phyloP scores from a whole-genome alignment of 2,113 vertebrate genomes.

The Suncus etruscus region DNA sequence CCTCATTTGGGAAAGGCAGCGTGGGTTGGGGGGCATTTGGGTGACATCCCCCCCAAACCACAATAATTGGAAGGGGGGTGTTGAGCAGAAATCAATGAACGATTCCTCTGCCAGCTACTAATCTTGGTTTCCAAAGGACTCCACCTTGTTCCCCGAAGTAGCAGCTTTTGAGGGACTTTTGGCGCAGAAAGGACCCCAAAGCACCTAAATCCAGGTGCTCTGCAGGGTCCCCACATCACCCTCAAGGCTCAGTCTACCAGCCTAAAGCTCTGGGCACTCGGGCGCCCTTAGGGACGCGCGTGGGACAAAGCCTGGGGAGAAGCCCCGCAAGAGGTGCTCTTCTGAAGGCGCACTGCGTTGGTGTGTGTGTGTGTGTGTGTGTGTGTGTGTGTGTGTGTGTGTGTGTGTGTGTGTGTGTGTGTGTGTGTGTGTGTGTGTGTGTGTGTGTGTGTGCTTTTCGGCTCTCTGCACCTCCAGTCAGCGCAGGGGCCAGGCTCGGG shows the following conservation, averaged over 20 bases:
- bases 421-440: too few relatives aligned
- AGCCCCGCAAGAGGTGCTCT: constrained; percentile 80
- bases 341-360: constrained; percentile 82
- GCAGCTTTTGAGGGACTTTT: constrained; percentile 64
- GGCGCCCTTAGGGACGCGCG: background rate
- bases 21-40: constrained; percentile 76
- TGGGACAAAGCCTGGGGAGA: constrained; percentile 62
- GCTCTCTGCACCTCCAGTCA: too few relatives aligned
- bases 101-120: background rate
- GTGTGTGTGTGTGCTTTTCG: too few relatives aligned
- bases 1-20: constrained; percentile 56
- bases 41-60: constrained; percentile 77
- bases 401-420: too few relatives aligned
- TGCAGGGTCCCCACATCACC: too few relatives aligned
- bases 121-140: constrained; percentile 15
- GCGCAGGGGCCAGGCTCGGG: too few relatives aligned
- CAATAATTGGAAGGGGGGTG: constrained; percentile 69
- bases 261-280: background rate
- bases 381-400: too few relatives aligned
- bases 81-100: constrained; percentile 54
- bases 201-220: background rate
- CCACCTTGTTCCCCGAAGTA: constrained; percentile 67
- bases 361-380: too few relatives aligned
- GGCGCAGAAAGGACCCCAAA: background rate
- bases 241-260: background rate